phyloP scores from a whole-genome alignment of 2,888 invertebrate species.

The Lasioglossum leucozonium region DNA sequence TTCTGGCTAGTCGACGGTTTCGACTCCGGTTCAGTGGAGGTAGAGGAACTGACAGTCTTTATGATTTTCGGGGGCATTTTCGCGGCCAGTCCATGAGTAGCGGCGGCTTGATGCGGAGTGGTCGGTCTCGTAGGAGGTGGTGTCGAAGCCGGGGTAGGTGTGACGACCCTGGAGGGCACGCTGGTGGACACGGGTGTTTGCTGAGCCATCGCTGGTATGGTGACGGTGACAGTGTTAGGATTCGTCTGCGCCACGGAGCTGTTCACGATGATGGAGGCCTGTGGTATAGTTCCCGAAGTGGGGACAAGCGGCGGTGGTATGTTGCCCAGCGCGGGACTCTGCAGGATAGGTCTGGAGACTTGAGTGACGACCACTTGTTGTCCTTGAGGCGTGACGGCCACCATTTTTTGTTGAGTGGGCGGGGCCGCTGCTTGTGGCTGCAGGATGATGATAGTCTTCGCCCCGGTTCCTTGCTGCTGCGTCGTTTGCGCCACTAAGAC shows the following conservation, averaged over 20 bases:
- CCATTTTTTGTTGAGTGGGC: conserved; percentile 86
- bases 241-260: conserved; percentile 79
- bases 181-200: conserved; percentile 78
- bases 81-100: conserved; percentile 80
- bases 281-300: conserved; percentile 81
- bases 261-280: conserved; percentile 81
- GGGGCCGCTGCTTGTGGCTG: conserved; percentile 86
- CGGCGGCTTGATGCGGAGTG: conserved; percentile 83
- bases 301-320: conserved; percentile 84
- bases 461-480: conserved; percentile 88
- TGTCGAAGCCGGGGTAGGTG: conserved; percentile 82
- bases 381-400: conserved; percentile 89
- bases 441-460: conserved; percentile 90
- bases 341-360: conserved; percentile 86
- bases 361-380: conserved; percentile 88
- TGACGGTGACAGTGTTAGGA: conserved; percentile 79
- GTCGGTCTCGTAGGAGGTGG: conserved; percentile 85
- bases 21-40: conserved; percentile 77
- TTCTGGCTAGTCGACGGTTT: conserved; percentile 72
- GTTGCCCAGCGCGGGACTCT: conserved; percentile 85
- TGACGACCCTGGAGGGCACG: conserved; percentile 80
- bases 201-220: conserved; percentile 81
- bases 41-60: conserved; percentile 78
- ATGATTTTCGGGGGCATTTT: conserved; percentile 71
- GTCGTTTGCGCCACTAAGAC: conserved; percentile 89